Conservation (phyloP, 2,797 vertebrate genomes). For the Halcyon leucocephala region DNA sequence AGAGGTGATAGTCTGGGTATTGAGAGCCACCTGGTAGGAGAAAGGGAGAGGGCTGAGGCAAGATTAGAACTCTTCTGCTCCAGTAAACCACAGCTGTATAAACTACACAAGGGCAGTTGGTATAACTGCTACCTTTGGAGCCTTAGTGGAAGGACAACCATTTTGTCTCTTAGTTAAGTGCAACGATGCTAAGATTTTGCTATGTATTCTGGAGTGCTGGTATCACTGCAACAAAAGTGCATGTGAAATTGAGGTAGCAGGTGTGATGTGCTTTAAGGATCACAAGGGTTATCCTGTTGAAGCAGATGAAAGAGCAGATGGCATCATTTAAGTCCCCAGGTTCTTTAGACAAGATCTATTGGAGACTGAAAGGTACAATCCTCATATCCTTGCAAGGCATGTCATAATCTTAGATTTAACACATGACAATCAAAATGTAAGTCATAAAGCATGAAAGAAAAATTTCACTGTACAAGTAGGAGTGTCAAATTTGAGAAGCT, state of each 20-base stretch:
- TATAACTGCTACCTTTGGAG: neutral
- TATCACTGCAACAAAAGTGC: neutral
- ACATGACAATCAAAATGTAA: neutral
- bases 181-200: neutral
- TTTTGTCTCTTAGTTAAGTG: neutral
- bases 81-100: neutral
- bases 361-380: neutral
- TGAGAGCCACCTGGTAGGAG: neutral
- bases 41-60: neutral
- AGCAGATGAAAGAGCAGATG: neutral
- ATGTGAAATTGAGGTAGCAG: neutral
- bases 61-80: neutral
- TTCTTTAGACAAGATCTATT: neutral
- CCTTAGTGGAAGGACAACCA: neutral
- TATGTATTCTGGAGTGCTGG: neutral
- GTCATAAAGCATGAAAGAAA: neutral
- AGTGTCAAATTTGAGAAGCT: neutral
- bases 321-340: neutral
- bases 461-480: neutral
- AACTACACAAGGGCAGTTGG: fast-evolving
- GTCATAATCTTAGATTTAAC: neutral
- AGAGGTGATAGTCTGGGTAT: neutral
- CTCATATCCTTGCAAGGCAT: neutral
- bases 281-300: neutral
- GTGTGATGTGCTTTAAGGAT: neutral